phyloP scores from a whole-genome alignment of 2,888 invertebrate genomes.

The Clanis bilineata region DNA sequence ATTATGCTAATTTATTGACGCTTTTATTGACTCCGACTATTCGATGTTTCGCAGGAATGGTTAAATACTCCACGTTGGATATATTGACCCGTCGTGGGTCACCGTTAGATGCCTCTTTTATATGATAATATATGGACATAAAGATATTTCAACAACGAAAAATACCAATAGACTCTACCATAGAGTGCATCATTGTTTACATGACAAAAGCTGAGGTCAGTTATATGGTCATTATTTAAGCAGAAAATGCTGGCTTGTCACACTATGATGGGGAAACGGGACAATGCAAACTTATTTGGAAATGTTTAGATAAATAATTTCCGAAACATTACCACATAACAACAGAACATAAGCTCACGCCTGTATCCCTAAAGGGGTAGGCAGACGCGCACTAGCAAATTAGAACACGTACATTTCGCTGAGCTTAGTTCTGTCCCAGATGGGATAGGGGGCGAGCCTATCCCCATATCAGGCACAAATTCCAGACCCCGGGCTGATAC shows the following conservation, averaged over 20 bases:
- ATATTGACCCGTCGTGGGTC: conserved; percentile 45
- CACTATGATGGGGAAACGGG: neutral
- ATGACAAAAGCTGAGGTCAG: conserved; percentile 3
- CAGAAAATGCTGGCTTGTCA: neutral
- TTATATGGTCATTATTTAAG: neutral
- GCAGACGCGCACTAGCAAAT: too few species aligned
- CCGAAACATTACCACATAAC: too few species aligned
- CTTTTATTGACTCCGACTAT: conserved; percentile 45
- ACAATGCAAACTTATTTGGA: neutral
- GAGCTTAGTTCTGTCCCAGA: too few species aligned
- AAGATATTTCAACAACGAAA: conserved; percentile 9
- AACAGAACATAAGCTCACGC: too few species aligned
- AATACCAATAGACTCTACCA: neutral
- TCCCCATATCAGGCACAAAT: too few species aligned
- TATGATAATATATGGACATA: conserved; percentile 14
- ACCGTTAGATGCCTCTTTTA: conserved; percentile 35
- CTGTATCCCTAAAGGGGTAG: too few species aligned
- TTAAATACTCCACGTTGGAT: conserved; percentile 14
- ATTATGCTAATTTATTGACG: conserved; percentile 60
- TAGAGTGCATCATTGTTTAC: conserved; percentile 1
- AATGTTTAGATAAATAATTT: too few species aligned
- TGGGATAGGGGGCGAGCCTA: too few species aligned
- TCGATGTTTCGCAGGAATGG: conserved; percentile 29
- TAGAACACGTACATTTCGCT: too few species aligned
- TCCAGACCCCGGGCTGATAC: too few species aligned